Conservation (phyloP, 2,888 invertebrate genomes). For the Heteromurus nitidus region DNA sequence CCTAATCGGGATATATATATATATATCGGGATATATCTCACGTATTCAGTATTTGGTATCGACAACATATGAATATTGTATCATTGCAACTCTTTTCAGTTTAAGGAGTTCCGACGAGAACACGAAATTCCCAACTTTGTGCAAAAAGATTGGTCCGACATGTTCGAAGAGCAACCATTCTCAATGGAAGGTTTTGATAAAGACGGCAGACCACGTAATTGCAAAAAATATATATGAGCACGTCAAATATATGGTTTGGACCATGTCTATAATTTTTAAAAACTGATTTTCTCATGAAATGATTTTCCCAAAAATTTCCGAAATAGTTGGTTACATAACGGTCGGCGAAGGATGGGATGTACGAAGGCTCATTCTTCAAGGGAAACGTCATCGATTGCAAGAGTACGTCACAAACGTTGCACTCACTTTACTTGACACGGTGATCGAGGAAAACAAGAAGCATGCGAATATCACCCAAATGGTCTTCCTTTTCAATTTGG, state of each 20-base stretch:
- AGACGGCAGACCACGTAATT: not conserved
- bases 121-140: not conserved
- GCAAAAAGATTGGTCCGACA: not conserved
- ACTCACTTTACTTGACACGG: not conserved
- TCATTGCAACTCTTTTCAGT: too few species aligned
- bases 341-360: not conserved
- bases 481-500: slow-evolving; percentile 6
- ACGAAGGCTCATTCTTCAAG: not conserved
- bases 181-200: not conserved
- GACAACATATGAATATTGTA: too few species aligned
- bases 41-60: too few species aligned
- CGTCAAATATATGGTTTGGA: too few species aligned
- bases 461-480: not conserved
- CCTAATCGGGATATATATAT: too few species aligned
- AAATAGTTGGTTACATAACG: not conserved
- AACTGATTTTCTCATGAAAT: too few species aligned
- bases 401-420: not conserved
- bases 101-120: not conserved
- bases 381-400: not conserved
- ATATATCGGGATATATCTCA: too few species aligned
- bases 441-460: not conserved
- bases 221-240: too few species aligned
- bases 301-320: too few species aligned
- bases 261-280: too few species aligned
- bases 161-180: not conserved